A percentile compares a stretch with the other conserved stretches of the same genome.
phyloP scores from a whole-genome alignment of 1,140 invertebrate genomes.

The Heliconius nattereri region DNA sequence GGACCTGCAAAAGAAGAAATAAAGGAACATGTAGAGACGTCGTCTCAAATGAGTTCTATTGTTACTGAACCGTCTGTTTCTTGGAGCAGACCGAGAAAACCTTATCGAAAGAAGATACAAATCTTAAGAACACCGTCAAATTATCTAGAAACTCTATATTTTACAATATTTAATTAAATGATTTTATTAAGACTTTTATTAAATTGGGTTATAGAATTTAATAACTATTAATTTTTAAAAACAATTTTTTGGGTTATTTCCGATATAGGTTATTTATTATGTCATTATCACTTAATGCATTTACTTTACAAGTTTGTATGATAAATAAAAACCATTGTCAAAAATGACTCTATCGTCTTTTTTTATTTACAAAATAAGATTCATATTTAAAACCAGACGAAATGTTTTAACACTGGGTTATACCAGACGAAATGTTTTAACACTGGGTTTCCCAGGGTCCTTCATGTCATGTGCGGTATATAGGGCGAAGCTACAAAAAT shows the following conservation, averaged over 20 bases:
- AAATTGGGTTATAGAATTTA: neutral
- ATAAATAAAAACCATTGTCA: too few species aligned
- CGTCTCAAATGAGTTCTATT: conserved; percentile 21
- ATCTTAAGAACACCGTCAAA: conserved; percentile 19
- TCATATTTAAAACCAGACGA: too few species aligned
- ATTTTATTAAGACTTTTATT: neutral
- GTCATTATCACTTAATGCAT: neutral
- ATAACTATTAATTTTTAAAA: neutral
- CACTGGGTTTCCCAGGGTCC: too few species aligned
- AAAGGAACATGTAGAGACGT: conserved; percentile 17
- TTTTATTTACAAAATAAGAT: too few species aligned
- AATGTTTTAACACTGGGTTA: too few species aligned
- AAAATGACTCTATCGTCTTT: too few species aligned
- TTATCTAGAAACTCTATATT: conserved; percentile 20
- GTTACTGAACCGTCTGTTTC: conserved; percentile 51
- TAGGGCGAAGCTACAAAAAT: too few species aligned
- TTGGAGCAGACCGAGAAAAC: conserved; percentile 51
- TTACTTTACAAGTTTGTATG: too few species aligned
- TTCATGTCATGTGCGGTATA: too few species aligned
- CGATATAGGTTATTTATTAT: neutral
- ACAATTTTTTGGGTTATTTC: neutral
- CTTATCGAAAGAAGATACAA: conserved; percentile 35
- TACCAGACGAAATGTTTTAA: too few species aligned
- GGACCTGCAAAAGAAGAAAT: conserved; percentile 22
- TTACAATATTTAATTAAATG: conserved; percentile 24